Base-by-base conservation (phyloP, 2,888 invertebrate genomes). In the Podotricha telesiphe region DNA sequence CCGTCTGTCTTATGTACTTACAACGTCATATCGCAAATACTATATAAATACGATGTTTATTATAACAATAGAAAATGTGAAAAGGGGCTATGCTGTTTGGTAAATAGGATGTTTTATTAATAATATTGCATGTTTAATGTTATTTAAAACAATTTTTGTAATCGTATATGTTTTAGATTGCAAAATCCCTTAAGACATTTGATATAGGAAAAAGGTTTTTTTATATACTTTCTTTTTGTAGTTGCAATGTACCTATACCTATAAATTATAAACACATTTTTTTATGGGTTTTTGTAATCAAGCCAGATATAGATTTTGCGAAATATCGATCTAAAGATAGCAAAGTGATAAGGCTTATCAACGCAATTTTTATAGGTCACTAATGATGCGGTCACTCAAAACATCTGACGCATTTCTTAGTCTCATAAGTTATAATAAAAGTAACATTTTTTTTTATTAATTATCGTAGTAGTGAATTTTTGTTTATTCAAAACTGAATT, bases 271-370 rank as follows among this genome's bases (percentile, higher is more conserved):
- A 37, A 37, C 1, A 37, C 8, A 37, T 8, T 1, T 13, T 13
- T 42, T 42, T 42, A 42, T 42, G 13, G n/a, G n/a, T n/a, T n/a
- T n/a, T n/a, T n/a, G 4, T 42, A 42, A 42, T 13, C 11, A 13
- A 7, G 13, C 2, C 2, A 42, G 13, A 42, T 34, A 34, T 20
- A 15, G 7, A 22, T 22, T 20, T 59, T 22, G 59, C 22, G 42
- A 59, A 59, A 11, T 59, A 59, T 59, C 42, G 59, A 59, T 59
- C 11, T 10, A 42, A 20, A 11, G 58, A 59, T 59, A 59, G 22
- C 42, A 20, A 40, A 40, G 13, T 6, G 59, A 45, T 59, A 59
- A 45, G n/a, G 5, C n/a, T 59, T 59, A 59, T 59, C 40, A 20
- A 59, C 42, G 11, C 20, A 42, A 22, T n/a, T 59, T 34, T 59